Conservation (phyloP, 2,113 vertebrate species). For the Nothocercus nigrocapillus region DNA sequence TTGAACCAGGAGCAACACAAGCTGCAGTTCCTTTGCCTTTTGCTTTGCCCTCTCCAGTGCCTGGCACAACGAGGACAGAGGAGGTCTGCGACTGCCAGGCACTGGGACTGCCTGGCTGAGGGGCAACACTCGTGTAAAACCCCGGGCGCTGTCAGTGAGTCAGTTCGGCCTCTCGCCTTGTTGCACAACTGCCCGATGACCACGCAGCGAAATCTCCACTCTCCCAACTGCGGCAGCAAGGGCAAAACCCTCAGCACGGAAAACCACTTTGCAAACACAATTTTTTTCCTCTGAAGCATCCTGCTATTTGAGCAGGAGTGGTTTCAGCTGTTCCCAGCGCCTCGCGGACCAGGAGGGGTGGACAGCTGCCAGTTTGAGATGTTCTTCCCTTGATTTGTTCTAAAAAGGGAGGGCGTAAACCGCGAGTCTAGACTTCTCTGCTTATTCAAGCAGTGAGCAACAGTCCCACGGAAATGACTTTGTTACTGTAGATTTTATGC, state of each 20-base stretch:
- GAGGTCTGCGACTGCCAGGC: rapidly evolving
- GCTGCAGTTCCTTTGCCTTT: background rate
- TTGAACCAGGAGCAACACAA: background rate
- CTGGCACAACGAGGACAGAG: background rate
- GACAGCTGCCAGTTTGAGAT: conserved; percentile 61
- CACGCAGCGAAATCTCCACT: background rate
- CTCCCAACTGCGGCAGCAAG: background rate
- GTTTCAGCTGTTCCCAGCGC: conserved; percentile 40
- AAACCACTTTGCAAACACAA: conserved; percentile 3
- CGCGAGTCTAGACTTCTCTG: conserved; percentile 56
- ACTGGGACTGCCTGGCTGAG: rapidly evolving
- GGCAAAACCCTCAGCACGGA: background rate
- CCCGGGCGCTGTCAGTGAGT: background rate
- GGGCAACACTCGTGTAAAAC: background rate
- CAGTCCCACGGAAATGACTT: conserved; percentile 69
- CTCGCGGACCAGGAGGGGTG: conserved; percentile 18
- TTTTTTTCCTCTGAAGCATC: conserved; percentile 47
- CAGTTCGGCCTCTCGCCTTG: background rate
- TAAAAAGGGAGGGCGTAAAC: conserved; percentile 62
- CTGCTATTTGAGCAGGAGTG: conserved; percentile 17
- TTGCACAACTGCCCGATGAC: background rate
- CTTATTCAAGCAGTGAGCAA: conserved; percentile 67
- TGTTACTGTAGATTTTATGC: conserved; percentile 67
- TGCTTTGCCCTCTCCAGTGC: background rate
- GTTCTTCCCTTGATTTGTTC: conserved; percentile 68